These are phyloP conservation scores for Triplophysa tibetana DNA, from an alignment of 2,113 vertebrate genomes.

Conservation along the genomic window DNA sequence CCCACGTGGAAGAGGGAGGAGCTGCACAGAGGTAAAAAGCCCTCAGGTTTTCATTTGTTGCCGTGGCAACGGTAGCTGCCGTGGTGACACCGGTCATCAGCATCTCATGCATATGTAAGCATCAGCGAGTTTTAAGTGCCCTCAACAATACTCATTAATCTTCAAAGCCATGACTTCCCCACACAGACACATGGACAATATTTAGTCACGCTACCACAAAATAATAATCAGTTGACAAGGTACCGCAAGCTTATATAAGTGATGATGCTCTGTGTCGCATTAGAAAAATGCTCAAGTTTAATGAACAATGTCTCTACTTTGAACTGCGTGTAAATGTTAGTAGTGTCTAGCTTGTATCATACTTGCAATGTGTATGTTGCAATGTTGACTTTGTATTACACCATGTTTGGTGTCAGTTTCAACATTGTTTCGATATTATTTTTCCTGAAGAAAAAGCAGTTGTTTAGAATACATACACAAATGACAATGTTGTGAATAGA, in stretches of 20 bases:
- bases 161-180: constrained; percentile 43
- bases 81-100: constrained; percentile 20
- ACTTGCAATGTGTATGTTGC: too few species aligned
- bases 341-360: too few species aligned
- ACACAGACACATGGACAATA: neutral
- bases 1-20: constrained; percentile 90
- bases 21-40: constrained; percentile 86
- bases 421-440: too few species aligned
- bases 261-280: neutral
- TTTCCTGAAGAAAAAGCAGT: too few species aligned
- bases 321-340: too few species aligned
- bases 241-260: neutral
- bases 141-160: constrained; percentile 40
- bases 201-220: neutral
- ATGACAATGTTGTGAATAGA: too few species aligned
- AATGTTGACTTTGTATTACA: too few species aligned
- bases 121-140: constrained; percentile 27
- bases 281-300: too few species aligned
- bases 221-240: neutral
- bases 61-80: constrained; percentile 19
- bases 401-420: too few species aligned
- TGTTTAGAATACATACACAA: too few species aligned
- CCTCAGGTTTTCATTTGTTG: constrained; percentile 18
- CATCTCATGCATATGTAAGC: constrained; percentile 47
- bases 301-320: too few species aligned